phyloP scores from a whole-genome alignment of 92 coral and sea anemone genomes.

The Zoanthus sansibaricus region DNA sequence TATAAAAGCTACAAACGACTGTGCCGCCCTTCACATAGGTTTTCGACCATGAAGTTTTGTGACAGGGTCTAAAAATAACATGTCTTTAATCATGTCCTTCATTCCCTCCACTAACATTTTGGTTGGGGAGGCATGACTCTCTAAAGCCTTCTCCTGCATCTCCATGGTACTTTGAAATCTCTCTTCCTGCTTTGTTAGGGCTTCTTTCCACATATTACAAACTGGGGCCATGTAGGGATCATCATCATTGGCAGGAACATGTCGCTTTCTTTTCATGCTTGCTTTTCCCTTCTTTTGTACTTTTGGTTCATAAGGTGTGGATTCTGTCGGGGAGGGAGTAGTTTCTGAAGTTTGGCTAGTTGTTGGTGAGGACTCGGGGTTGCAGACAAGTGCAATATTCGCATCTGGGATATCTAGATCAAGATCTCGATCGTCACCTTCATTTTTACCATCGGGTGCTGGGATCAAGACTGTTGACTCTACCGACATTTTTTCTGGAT shows the following conservation, averaged over 20 bases:
- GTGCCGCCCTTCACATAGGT: no score
- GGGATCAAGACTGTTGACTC: constrained; percentile 37
- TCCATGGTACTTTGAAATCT: no score
- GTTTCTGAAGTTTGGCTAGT: constrained; percentile 36
- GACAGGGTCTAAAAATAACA: no score
- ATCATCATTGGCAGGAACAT: constrained; percentile 33
- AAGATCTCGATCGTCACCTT: no score
- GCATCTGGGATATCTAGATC: constrained; percentile 38
- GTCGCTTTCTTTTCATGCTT: constrained; percentile 40
- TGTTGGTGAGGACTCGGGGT: constrained; percentile 34
- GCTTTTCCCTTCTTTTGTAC: constrained; percentile 30
- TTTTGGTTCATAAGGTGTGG: constrained; percentile 46
- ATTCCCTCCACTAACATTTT: no score
- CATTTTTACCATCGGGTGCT: constrained; percentile 24
- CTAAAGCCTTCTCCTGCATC: no score
- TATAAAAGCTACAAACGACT: no score
- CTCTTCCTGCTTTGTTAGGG: no score
- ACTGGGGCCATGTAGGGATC: constrained; percentile 45
- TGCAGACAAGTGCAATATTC: constrained; percentile 42
- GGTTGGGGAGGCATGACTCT: no score
- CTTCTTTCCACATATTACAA: no score
- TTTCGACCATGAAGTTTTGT: no score
- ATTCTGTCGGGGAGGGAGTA: constrained; percentile 38
- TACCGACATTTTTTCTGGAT: constrained; percentile 58
- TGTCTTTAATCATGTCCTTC: no score